Conservation (phyloP, 1,140 invertebrate genomes). For the Nasonia giraulti region DNA sequence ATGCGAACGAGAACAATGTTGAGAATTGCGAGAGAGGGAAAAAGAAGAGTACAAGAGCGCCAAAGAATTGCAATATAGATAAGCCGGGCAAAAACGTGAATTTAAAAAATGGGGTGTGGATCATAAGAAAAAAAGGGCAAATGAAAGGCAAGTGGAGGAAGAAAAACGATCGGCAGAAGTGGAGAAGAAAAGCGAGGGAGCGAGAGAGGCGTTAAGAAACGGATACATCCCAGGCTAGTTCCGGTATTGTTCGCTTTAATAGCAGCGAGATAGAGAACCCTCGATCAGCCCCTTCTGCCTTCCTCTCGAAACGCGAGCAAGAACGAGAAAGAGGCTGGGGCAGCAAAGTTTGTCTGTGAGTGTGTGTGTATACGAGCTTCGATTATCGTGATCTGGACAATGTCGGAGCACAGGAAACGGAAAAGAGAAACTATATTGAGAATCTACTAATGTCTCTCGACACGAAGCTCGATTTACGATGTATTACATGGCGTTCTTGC, state of each 20-base stretch:
- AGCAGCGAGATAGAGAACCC: conserved; percentile 69
- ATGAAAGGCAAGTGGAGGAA: conserved; percentile 54
- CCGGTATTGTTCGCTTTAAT: conserved; percentile 73
- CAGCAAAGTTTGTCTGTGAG: conserved; percentile 48
- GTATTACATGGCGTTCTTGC: conserved; percentile 16
- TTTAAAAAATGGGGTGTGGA: conserved; percentile 17
- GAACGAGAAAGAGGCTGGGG: conserved; percentile 55
- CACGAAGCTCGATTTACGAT: conserved; percentile 38
- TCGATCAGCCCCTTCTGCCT: conserved; percentile 54
- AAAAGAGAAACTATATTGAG: conserved; percentile 39
- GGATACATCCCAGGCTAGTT: conserved; percentile 71
- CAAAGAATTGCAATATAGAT: conserved; percentile 41
- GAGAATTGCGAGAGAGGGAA: not conserved
- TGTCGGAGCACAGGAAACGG: conserved; percentile 56
- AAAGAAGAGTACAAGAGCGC: not conserved
- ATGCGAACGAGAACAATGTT: not conserved
- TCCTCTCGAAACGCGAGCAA: conserved; percentile 8
- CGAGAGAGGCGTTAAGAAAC: conserved; percentile 68
- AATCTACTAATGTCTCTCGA: conserved; percentile 44
- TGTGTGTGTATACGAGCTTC: conserved; percentile 62
- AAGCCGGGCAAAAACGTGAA: conserved; percentile 28
- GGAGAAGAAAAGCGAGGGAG: conserved; percentile 49
- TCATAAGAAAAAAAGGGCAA: conserved; percentile 32
- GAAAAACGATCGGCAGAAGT: conserved; percentile 40
- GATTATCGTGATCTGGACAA: conserved; percentile 73